Evolutionary conservation across 2,888 invertebrate species (phyloP), one percentile per base, ranked within the genome.

Genomic region (Brachynemurus nebulosus): DNA sequence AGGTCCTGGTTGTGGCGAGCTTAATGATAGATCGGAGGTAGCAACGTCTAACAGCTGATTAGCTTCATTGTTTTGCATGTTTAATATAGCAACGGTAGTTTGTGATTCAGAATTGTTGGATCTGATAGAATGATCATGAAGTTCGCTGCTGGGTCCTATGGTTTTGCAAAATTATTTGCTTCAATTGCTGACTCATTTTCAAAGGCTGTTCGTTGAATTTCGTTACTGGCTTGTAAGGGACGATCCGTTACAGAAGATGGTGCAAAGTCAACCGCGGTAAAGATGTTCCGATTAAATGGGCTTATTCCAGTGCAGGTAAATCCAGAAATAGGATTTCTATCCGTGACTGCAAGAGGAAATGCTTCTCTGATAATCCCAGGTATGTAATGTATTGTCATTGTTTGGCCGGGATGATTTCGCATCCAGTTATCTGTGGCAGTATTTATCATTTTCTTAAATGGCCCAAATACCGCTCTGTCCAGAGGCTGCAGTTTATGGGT

Each of bases 401-500:
- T 53, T 46, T 45, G 44, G 19, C 51, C 54, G 4, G 50, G 50
- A 47, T 55, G 38, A 18, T 34, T 44, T 23, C 40, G 19, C 49
- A 60, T 54, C 59, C 57, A 63, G 11, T 50, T 43, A 42, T 58
- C 55, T 25, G 47, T 51, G 5, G 52, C 50, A 12, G 49, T 40
- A 38, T 59, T 58, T 23, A 55, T 42, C 40, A 46, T 48, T 40
- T 51, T 55, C 50, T 61, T 61, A 5, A 61, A 52, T 12, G 59
- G 56, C 4, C 56, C 56, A 48, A 50, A 60, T 6, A 57, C 57
- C 21, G 49, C 48, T 21, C 56, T 42, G 46, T 60, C 57, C 2
- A 59, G 48, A 9, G 59, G 60, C 48, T 61, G 60, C 16, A 61
- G 45, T 40, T 56, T 58, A 44, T 62, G 60, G 2, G 54, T 51